A percentile compares a stretch with the other conserved stretches of the same genome.
Evolutionary conservation across 2,797 vertebrate species (phyloP).

Genomic region (Peromyscus nudipes): DNA sequence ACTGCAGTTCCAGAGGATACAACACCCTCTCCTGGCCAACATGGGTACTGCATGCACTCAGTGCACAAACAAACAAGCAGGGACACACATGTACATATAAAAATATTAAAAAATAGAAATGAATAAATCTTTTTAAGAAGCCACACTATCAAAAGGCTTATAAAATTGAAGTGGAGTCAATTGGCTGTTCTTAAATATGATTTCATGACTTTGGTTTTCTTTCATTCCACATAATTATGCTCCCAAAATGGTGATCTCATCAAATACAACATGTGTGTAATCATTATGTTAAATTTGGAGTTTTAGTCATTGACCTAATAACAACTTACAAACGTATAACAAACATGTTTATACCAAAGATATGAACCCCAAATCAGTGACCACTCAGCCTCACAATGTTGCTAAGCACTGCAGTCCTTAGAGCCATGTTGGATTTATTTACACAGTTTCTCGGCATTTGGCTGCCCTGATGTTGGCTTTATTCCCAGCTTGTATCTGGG

Average conservation of each 20-base stretch:
- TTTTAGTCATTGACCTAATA: background rate
- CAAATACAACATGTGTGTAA: background rate
- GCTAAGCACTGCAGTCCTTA: background rate
- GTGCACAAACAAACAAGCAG: background rate
- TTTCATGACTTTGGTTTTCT: background rate
- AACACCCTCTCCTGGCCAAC: background rate
- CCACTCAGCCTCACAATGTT: background rate
- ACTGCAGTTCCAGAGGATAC: background rate
- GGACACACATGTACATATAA: background rate
- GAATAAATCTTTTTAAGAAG: background rate
- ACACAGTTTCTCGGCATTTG: slow-evolving; percentile 47
- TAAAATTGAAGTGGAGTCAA: background rate
- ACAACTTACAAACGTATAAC: background rate
- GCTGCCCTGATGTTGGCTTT: slow-evolving; percentile 66
- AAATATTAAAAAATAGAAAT: background rate
- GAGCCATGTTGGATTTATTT: background rate
- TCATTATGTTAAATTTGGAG: background rate
- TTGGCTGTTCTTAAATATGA: background rate
- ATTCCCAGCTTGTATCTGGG: slow-evolving; percentile 52
- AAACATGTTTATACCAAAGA: background rate
- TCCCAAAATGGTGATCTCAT: background rate
- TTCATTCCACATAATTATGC: background rate
- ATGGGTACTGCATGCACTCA: background rate
- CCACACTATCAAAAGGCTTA: background rate
- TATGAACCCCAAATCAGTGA: background rate